Evolutionary conservation across 2,888 invertebrate genomes (phyloP).

Genomic region (Acronicta psi): DNA sequence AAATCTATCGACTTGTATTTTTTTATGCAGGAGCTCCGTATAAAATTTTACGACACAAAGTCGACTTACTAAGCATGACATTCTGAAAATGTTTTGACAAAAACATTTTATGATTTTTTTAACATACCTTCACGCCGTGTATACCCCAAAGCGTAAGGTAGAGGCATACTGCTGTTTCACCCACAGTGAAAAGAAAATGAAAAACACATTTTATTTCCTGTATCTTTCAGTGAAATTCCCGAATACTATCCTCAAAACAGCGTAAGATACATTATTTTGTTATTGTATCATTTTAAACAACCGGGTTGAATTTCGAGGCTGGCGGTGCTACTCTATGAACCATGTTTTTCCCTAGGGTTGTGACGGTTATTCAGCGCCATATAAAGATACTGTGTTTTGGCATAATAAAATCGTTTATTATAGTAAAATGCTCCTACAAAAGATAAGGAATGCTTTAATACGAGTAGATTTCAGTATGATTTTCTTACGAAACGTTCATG

Average conservation of each 20-base stretch:
- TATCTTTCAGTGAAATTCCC: constrained; percentile 1
- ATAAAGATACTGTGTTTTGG: background rate
- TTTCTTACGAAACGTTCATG: no score
- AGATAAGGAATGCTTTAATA: background rate
- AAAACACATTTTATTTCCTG: background rate
- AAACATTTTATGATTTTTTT: no score
- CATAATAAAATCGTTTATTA: background rate
- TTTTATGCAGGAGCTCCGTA: background rate
- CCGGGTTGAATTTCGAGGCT: constrained; percentile 29
- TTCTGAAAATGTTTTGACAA: background rate
- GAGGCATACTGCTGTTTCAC: no score
- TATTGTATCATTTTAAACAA: constrained; percentile 35
- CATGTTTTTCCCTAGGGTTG: constrained; percentile 14
- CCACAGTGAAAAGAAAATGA: no score
- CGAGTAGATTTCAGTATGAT: background rate
- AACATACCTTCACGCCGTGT: no score
- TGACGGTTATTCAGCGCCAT: constrained; percentile 10
- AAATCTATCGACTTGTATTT: constrained; percentile 25
- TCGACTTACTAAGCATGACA: background rate
- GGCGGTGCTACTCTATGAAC: constrained; percentile 11
- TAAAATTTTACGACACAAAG: background rate
- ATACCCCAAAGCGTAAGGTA: no score
- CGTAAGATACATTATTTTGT: constrained; percentile 29
- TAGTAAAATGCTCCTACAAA: background rate
- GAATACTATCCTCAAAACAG: constrained; percentile 21